Percentiles rank a stretch among this genome's conserved stretches.
Conservation (phyloP, 2,113 vertebrate genomes). For the Elachura formosa region DNA sequence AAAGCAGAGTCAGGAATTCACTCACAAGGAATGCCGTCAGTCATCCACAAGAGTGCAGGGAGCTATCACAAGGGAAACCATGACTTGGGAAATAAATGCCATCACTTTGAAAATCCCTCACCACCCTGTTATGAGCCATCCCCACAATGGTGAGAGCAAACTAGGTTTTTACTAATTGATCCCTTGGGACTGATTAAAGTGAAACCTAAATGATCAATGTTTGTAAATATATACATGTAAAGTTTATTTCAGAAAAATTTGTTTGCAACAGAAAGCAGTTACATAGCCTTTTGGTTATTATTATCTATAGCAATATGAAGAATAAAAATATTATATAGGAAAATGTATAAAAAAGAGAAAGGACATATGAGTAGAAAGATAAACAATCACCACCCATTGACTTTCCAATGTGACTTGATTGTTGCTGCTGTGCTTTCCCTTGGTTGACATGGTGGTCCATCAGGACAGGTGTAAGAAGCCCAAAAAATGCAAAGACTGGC, state of each 20-base stretch:
- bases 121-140: fast-evolving
- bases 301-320: background rate
- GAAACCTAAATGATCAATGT: background rate
- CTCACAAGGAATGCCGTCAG: background rate
- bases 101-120: fast-evolving
- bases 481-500: background rate
- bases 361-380: background rate
- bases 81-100: background rate
- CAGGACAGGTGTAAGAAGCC: background rate
- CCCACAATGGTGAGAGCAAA: background rate
- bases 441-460: background rate
- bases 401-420: background rate
- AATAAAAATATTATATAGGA: background rate
- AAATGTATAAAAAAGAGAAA: background rate
- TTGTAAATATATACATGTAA: background rate
- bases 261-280: background rate
- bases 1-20: background rate
- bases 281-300: background rate
- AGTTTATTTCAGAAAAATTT: background rate
- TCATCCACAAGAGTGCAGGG: background rate
- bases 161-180: background rate
- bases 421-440: background rate
- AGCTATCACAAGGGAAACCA: fast-evolving
- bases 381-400: background rate
- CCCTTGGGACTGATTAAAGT: background rate